Evolutionary conservation across 1,140 invertebrate genomes (phyloP).

Genomic region (Heliconius nattereri): DNA sequence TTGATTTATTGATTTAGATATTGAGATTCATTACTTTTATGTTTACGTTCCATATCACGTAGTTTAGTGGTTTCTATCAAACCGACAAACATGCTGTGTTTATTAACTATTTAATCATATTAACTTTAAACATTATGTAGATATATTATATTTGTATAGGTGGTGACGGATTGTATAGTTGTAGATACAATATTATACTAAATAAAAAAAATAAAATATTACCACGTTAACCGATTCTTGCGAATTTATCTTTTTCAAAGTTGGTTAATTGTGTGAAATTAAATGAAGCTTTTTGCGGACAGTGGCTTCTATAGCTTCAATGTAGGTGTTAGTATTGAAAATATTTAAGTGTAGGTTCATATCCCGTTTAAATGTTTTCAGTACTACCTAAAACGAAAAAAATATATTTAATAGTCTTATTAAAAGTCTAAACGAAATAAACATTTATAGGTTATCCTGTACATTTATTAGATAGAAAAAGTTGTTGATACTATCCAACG

Average conservation of each 20-base stretch:
- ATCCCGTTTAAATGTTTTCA: neutral
- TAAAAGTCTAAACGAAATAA: conserved; percentile 62
- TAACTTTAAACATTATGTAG: conserved; percentile 58
- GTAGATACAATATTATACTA: conserved; percentile 62
- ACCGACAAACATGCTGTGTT: conserved; percentile 67
- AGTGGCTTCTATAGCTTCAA: neutral
- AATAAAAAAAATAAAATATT: conserved; percentile 47
- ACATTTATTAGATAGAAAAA: conserved; percentile 71
- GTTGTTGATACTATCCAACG: conserved; percentile 44
- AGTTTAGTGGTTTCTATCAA: conserved; percentile 51
- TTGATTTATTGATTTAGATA: conserved; percentile 51
- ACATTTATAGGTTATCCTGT: conserved; percentile 59
- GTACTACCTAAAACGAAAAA: neutral
- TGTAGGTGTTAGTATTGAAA: neutral
- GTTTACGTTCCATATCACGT: conserved; percentile 69
- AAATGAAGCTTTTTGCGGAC: neutral
- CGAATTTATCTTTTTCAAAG: conserved; percentile 33
- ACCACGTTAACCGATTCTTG: neutral
- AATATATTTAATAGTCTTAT: conserved; percentile 55
- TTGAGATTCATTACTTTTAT: conserved; percentile 49
- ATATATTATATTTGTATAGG: conserved; percentile 53
- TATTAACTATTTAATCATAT: conserved; percentile 61
- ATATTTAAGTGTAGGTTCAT: neutral
- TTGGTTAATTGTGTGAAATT: conserved; percentile 37
- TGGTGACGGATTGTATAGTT: conserved; percentile 67